phyloP scores from a whole-genome alignment of 2,888 invertebrate genomes.

The Eupsilia transversa region DNA sequence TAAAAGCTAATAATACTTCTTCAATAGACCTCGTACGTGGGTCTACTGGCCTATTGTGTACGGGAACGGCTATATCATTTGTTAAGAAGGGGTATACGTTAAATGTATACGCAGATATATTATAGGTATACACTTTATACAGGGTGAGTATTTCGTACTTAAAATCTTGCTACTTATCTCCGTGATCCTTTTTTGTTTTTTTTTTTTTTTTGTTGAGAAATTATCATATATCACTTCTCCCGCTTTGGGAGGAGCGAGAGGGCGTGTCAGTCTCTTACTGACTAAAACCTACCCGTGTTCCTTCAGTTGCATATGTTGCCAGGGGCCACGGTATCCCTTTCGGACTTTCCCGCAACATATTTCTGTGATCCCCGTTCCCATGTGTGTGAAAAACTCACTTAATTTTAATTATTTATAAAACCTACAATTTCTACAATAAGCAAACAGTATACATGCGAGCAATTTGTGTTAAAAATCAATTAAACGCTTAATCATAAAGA shows the following conservation, averaged over 20 bases:
- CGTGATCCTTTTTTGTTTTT: too few relatives aligned
- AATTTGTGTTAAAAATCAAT: neutral
- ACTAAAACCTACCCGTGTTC: too few relatives aligned
- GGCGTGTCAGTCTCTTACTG: too few relatives aligned
- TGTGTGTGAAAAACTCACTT: neutral
- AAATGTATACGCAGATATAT: neutral
- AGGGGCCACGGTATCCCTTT: too few relatives aligned
- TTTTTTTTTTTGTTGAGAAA: too few relatives aligned
- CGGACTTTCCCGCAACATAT: too few relatives aligned
- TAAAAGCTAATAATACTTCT: constrained; percentile 6
- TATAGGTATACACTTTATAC: neutral
- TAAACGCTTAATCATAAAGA: neutral
- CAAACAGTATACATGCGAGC: neutral
- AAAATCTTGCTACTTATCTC: neutral
- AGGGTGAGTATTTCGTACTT: neutral
- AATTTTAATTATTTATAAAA: neutral
- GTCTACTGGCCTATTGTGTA: constrained; percentile 5
- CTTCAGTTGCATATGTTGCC: too few relatives aligned
- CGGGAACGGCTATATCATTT: neutral
- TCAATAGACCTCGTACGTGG: constrained; percentile 12
- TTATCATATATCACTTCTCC: too few relatives aligned
- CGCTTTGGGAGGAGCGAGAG: too few relatives aligned
- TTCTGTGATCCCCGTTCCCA: neutral
- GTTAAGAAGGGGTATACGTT: neutral
- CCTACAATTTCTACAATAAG: neutral